A percentile compares a stretch with the other conserved stretches of the same genome.
Evolutionary conservation across 2,888 invertebrate genomes (phyloP).

Genomic region (Lochmaea crataegi): DNA sequence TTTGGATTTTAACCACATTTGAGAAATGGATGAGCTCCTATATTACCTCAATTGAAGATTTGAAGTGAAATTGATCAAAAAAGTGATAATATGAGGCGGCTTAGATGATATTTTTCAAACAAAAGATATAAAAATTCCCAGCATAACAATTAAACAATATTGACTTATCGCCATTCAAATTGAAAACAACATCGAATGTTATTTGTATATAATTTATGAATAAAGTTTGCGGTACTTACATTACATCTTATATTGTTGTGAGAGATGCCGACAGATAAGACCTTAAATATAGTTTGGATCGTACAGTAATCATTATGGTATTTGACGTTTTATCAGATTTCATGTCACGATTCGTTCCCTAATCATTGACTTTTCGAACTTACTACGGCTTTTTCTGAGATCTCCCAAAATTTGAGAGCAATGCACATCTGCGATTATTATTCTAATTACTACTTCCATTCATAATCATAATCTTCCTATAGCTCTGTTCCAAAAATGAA

Average conservation of each 20-base stretch:
- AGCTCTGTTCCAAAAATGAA: too few species aligned
- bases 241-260: not conserved
- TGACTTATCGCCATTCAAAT: not conserved
- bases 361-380: not conserved
- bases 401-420: not conserved
- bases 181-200: not conserved
- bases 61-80: too few species aligned
- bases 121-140: too few species aligned
- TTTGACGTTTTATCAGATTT: conserved; percentile 2
- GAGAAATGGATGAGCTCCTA: too few species aligned
- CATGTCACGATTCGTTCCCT: not conserved
- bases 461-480: too few species aligned
- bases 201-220: not conserved
- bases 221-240: not conserved
- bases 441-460: not conserved
- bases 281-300: not conserved
- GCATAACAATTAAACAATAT: too few species aligned
- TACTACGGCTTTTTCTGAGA: not conserved
- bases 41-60: too few species aligned
- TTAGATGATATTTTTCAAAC: too few species aligned
- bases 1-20: too few species aligned
- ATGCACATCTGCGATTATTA: not conserved
- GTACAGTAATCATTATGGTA: not conserved
- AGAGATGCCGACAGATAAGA: conserved; percentile 1
- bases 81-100: too few species aligned